phyloP scores from a whole-genome alignment of 2,797 vertebrate genomes.

The Macropodus opercularis region DNA sequence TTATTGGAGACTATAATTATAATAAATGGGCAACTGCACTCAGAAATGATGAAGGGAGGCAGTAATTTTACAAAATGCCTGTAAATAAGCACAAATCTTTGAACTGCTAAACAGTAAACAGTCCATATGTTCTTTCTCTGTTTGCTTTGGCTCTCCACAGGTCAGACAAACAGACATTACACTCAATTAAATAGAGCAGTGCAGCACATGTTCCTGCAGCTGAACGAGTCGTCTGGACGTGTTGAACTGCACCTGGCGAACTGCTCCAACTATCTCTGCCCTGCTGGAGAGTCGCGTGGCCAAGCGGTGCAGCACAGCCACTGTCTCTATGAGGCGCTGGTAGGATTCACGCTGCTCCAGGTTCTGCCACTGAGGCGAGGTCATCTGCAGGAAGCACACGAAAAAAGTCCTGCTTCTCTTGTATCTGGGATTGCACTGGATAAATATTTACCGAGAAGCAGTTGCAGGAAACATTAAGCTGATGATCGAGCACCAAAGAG shows the following conservation, averaged over 20 bases:
- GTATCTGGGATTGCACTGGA: slow-evolving; percentile 15
- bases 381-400: slow-evolving; percentile 80
- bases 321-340: slow-evolving; percentile 90
- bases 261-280: slow-evolving; percentile 94
- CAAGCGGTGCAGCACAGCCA: slow-evolving; percentile 89
- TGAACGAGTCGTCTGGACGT: background rate
- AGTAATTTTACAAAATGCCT: slow-evolving; percentile 2
- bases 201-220: background rate
- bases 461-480: slow-evolving; percentile 54
- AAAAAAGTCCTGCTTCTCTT: slow-evolving; percentile 6
- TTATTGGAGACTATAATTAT: background rate
- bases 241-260: slow-evolving; percentile 87
- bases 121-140: slow-evolving; percentile 28
- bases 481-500: slow-evolving; percentile 36
- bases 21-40: slow-evolving; percentile 8
- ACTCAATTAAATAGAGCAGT: too few species aligned
- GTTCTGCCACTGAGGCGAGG: slow-evolving; percentile 90
- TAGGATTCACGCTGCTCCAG: slow-evolving; percentile 93
- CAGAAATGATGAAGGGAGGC: background rate
- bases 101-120: slow-evolving; percentile 14
- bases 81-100: slow-evolving; percentile 34
- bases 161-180: too few species aligned
- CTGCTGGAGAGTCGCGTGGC: slow-evolving; percentile 92
- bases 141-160: slow-evolving; percentile 49
- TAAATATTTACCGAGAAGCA: slow-evolving; percentile 46